Percentiles rank a stretch among this genome's conserved stretches.
phyloP scores from a whole-genome alignment of 2,888 invertebrate genomes.

The Cheilosia soror region DNA sequence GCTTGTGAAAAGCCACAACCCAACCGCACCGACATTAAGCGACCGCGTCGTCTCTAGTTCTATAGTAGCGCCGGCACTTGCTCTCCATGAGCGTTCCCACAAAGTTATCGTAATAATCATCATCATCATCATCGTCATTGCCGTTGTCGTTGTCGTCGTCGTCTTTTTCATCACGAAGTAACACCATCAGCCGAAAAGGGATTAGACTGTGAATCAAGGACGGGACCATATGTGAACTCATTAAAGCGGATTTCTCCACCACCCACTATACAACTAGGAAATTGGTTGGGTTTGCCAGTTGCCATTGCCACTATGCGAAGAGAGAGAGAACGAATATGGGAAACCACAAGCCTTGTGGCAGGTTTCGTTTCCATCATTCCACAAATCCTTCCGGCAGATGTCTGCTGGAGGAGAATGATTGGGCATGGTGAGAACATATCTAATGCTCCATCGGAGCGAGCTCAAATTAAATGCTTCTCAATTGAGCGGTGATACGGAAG shows the following conservation, averaged over 20 bases:
- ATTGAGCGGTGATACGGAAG: conserved; percentile 60
- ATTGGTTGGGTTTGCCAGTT: conserved; percentile 20
- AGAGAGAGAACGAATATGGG: background rate
- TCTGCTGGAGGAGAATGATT: conserved; percentile 2
- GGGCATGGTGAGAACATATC: conserved; percentile 62
- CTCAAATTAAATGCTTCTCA: conserved; percentile 65
- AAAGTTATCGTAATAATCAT: conserved; percentile 61
- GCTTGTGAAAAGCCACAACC: conserved; percentile 24
- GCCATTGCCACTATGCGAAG: conserved; percentile 2
- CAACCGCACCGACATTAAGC: background rate
- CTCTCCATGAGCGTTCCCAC: conserved; percentile 29
- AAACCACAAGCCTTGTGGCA: conserved; percentile 25
- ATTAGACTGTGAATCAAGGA: conserved; percentile 25
- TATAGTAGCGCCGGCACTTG: conserved; percentile 26
- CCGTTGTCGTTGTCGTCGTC: conserved; percentile 25
- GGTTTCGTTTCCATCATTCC: conserved; percentile 45
- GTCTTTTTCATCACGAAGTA: background rate
- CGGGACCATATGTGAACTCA: conserved; percentile 55
- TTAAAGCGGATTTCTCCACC: conserved; percentile 48
- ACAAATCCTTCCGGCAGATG: conserved; percentile 33
- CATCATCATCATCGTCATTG: conserved; percentile 29
- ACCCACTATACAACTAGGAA: background rate
- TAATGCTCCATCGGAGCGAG: conserved; percentile 60
- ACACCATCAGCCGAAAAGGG: conserved; percentile 20
- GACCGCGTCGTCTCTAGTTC: no score